A percentile compares a stretch with the other conserved stretches of the same genome.
These are phyloP conservation scores for Drosophila aff. DNA, from an alignment of 1,140 invertebrate genomes.

Conservation along the genomic window DNA sequence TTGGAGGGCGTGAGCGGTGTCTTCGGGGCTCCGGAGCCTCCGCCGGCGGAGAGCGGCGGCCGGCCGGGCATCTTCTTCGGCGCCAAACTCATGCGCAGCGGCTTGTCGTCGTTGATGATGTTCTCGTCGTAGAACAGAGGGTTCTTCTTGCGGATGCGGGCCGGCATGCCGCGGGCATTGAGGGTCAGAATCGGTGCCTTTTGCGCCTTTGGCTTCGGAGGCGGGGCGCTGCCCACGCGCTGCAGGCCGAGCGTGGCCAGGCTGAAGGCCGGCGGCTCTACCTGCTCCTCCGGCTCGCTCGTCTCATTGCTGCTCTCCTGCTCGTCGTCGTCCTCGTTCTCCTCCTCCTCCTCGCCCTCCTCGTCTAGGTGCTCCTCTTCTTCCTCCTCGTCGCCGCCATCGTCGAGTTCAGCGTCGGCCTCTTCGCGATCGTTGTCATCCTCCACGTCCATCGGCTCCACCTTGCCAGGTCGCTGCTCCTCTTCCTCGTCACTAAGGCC, in stretches of 20 bases:
- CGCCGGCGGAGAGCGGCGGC: constrained; percentile 37
- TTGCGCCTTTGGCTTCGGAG: constrained; percentile 88
- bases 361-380: constrained; percentile 32
- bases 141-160: constrained; percentile 95
- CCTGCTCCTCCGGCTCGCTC: constrained; percentile 86
- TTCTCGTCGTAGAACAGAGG: constrained; percentile 96
- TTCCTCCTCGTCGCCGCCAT: constrained; percentile 26
- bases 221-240: constrained; percentile 90
- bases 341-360: constrained; percentile 42
- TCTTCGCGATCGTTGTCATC: constrained; percentile 35
- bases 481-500: constrained; percentile 31
- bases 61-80: constrained; percentile 83
- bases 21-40: constrained; percentile 71
- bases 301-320: constrained; percentile 75
- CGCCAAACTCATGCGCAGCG: constrained; percentile 87
- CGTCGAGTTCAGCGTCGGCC: constrained; percentile 18
- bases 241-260: constrained; percentile 91
- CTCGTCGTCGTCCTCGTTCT: constrained; percentile 31
- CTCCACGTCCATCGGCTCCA: constrained; percentile 26
- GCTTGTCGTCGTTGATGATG: constrained; percentile 92
- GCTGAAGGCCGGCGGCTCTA: constrained; percentile 89
- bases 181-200: constrained; percentile 90
- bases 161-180: constrained; percentile 94
- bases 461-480: neutral
- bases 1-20: constrained; percentile 82